Base-by-base conservation (phyloP, 1,140 invertebrate genomes). In the Diplogasteroides magnus region DNA sequence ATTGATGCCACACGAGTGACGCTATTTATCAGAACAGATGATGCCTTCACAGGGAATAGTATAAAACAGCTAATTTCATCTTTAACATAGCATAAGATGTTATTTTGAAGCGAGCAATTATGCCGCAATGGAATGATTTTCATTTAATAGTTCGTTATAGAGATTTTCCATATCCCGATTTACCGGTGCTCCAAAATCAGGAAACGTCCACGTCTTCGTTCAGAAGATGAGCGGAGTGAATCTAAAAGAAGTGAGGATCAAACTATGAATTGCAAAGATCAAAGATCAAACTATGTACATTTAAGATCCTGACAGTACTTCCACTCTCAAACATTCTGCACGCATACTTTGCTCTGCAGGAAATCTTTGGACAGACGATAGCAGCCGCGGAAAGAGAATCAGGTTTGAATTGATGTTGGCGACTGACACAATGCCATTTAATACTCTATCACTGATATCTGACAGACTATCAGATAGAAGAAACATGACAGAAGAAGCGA, bases 361-460 rank as follows among this genome's bases (percentile, higher is more conserved):
- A 48, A 19, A 60, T 69, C 31, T 75, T 74, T 48, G 62, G 63
- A 29, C 28, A 67, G 31, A 29, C 64, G 0, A 67, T 75, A 13
- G 69, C 63, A 23, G 61, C 62, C 13, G 66, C 72, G 11, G 74
- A 75, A 31, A 64, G 61, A 58, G 58, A 59, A 28, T 74, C 74
- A 15, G 74, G 71, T 67, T 25, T 29, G 1, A 60, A 60, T 15
- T 29, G 23, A 56, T 19, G 15, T 56, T 23, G 55, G 23, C 0
- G 23, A 56, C 23, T 56, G 15, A 56, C 15, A 56, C 15, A 56
- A 56, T 64, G 32, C 0, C 27, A 11, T 37, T 37, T 0, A 64
- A 64, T 64, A 64, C 14, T n/a, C n/a, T n/a, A n/a, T n/a, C n/a
- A 56, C 14, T 31, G 23, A 19, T 0, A 19, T 61, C 14, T 61